Evolutionary conservation across 2,113 vertebrate species (phyloP), one percentile per base, ranked within the genome.

Genomic region (Clarias gariepinus): DNA sequence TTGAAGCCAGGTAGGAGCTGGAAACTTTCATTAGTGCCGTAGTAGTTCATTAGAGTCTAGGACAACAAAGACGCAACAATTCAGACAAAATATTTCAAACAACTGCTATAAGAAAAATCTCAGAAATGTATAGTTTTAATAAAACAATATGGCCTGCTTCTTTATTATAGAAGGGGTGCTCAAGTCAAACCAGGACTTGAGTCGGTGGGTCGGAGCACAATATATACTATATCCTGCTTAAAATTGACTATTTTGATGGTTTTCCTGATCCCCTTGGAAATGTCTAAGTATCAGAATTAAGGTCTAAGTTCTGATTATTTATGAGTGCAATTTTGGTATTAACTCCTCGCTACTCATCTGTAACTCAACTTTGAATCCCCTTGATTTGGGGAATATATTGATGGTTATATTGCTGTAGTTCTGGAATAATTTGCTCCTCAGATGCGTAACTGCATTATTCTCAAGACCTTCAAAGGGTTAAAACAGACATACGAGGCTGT

Each of bases 21-120:
- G 90, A 98, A 97, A 68, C 92, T 96, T 80, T 94, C 94, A 86
- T 98, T 96, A 85, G 95, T 95, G 84, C 97, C 97, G 25, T 96
- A 98, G 92, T 97, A 99, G 93, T 98, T 97, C 63, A 96, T 96
- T 0, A 99, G 96, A 83, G 97, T 96, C 98, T 99, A 86, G 53
- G 1, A 15, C 84, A 84, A 79, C 64, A 64, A n/a, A 88, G n/a
- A 83, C 3, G 73, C n/a, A 81, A 61, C 9, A 3, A 86, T 68
- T 73, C 57, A 83, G 4, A 77, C 8, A 15, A 55, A 15, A 60
- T 21, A 86, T 13, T 21, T 10, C 19, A 36, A 47, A 47, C 47
- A 47, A 15, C 4, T 80, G 10, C 30, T 41, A 30, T 52, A 55
- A 55, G 47, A 6, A 47, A 47, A 0, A 47, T 47, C 4, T 47